A percentile compares a stretch with the other conserved stretches of the same genome.
phyloP scores from a whole-genome alignment of 2,888 invertebrate species.

The Tuberolachnus salignus region DNA sequence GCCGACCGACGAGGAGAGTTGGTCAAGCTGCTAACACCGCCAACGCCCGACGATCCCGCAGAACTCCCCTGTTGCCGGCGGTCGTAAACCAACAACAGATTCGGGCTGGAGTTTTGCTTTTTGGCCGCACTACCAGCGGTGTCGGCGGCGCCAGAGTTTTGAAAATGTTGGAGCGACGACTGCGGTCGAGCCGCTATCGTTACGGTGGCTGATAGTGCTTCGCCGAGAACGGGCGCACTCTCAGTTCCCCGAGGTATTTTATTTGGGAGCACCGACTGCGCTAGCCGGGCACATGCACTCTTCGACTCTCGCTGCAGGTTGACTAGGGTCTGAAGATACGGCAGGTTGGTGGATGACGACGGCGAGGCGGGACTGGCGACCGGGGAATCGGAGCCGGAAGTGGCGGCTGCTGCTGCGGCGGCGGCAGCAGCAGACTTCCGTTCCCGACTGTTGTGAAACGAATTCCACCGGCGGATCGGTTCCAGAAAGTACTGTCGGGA shows the following conservation, averaged over 20 bases:
- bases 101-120: constrained; percentile 58
- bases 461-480: constrained; percentile 65
- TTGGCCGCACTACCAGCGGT: constrained; percentile 55
- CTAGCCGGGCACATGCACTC: constrained; percentile 49
- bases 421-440: constrained; percentile 60
- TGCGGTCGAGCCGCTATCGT: background rate
- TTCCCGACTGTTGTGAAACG: constrained; percentile 62
- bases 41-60: background rate
- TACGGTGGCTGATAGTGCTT: background rate
- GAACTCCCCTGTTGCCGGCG: constrained; percentile 21
- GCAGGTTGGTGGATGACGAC: constrained; percentile 31
- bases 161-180: constrained; percentile 9
- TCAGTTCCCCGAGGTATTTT: constrained; percentile 49
- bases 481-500: constrained; percentile 60
- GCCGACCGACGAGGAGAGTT: constrained; percentile 47
- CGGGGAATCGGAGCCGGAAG: background rate
- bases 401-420: background rate
- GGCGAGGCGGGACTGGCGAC: constrained; percentile 1
- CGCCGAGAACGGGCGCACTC: background rate
- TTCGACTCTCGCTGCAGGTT: constrained; percentile 46
- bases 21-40: constrained; percentile 23
- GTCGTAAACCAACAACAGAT: constrained; percentile 55
- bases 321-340: constrained; percentile 53
- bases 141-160: background rate
- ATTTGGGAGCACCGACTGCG: constrained; percentile 53